Evolutionary conservation across 2,888 invertebrate species (phyloP), one percentile per base, ranked within the genome.

Genomic region (Lissocephala sabroskyi): DNA sequence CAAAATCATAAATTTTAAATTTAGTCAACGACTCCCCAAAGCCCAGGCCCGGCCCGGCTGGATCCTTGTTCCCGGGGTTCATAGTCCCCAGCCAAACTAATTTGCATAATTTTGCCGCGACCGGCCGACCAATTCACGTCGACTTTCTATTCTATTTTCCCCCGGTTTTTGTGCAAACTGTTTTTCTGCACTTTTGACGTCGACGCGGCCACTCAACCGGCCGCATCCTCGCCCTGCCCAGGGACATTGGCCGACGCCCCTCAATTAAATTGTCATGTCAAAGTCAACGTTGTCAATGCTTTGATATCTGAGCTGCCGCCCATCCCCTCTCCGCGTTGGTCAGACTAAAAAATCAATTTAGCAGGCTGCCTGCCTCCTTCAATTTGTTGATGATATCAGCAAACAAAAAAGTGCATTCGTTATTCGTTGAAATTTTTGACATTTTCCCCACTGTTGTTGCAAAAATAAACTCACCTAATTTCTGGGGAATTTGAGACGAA

Each of bases 261-360:
- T 59, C 71, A 74, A 77, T 73, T 71, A 62, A 76, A 68, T 64
- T 77, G 71, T 60, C 71, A 76, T 66, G 71, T 73, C 71, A 73
- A 65, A 65, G 61, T 52, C 74, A 58, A 48, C 28, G 53, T 48
- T 53, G 42, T 74, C 71, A 53, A 56, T 57, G 56, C 33, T 28
- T 32, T 13, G 5, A 32, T 32, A 11, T 32, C n/a, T 32, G 30
- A 32, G 30, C n/a, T 32, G 30, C 11, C 13, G 30, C 11, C 13
- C 13, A 32, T n/a, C n/a, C n/a, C n/a, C n/a, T n/a, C n/a, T n/a
- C n/a, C n/a, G n/a, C n/a, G n/a, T n/a, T n/a, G n/a, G n/a, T n/a
- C n/a, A n/a, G n/a, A n/a, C n/a, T n/a, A n/a, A n/a, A n/a, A n/a
- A n/a, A n/a, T n/a, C n/a, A n/a, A n/a, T n/a, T n/a, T n/a, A n/a